Base-by-base conservation (phyloP, 2,888 invertebrate genomes). In the Tethea ocularis region DNA sequence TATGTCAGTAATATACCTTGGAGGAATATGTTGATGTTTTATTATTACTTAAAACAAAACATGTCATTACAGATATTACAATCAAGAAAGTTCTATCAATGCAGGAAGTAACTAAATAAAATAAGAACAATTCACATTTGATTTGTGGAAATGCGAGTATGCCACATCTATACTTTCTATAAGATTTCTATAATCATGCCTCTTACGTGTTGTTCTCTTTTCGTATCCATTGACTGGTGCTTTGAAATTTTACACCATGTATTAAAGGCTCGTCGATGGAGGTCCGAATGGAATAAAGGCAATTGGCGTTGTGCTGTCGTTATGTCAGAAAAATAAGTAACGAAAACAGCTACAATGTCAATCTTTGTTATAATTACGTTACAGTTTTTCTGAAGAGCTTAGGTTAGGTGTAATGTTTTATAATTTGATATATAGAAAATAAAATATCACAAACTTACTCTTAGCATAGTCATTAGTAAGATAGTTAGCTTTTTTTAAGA, bases 241-340 rank as follows among this genome's bases (percentile, higher is more conserved):
- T 85, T 84, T 80, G 84, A 83, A 86, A 85, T 76, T 86, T 83
- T 78, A 86, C 82, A 83, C 83, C 81, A 77, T 84, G 85, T 82
- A 81, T 83, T 81, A 82, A 77, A 70, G 70, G 63, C 64, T 73
- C 80, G 67, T 79, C 77, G 77, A 75, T 70, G 86, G 81, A 75
- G 86, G 84, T 85, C 84, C 60, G 15, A 58, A 20, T 59, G 59
- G 61, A 60, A 61, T 51, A 58, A 51, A 24, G 29, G 51, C 59
- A 63, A 62, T 10, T 20, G 61, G 61, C 61, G 54, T 36, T 33
- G 33, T 54, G 10, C 33, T 20, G 54, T 62, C 60, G 66, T 71
- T 65, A 61, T 58, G 60, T 60, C 61, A 6, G 20, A 22, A 36
- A 33, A n/a, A 36, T n/a, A n/a, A n/a, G n/a, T n/a, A n/a, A n/a